Evolutionary conservation across 2,113 vertebrate species (phyloP).

Genomic region (Trinectes maculatus): DNA sequence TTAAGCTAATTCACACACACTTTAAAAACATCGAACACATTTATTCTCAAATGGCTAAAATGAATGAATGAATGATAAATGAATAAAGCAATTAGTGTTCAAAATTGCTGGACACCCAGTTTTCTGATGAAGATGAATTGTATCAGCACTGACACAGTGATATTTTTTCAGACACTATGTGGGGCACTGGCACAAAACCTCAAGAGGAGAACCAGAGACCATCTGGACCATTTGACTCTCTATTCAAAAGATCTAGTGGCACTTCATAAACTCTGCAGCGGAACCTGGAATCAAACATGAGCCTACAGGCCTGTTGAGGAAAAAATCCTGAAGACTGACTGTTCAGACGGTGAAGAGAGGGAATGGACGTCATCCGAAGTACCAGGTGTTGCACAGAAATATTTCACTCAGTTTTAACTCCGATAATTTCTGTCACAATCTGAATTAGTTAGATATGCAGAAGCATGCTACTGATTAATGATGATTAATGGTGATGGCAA

Average conservation of each 20-base stretch:
- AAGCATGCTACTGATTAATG: not conserved
- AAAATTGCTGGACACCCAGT: too few relatives aligned
- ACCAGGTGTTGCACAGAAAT: conserved; percentile 13
- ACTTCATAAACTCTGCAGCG: conserved; percentile 2
- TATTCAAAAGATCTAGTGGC: not conserved
- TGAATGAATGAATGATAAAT: too few relatives aligned
- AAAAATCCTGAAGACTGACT: too few relatives aligned
- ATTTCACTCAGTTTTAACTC: conserved; percentile 10
- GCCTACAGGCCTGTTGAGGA: not conserved
- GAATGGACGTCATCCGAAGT: conserved; percentile 4
- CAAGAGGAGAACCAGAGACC: not conserved
- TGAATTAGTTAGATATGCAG: conserved; percentile 19
- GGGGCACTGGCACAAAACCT: too few relatives aligned
- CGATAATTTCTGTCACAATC: conserved; percentile 1
- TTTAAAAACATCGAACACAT: too few relatives aligned
- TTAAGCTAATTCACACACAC: too few relatives aligned
- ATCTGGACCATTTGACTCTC: not conserved
- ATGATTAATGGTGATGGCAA: not conserved
- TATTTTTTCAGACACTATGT: too few relatives aligned
- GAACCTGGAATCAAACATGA: not conserved
- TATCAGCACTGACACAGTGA: too few relatives aligned
- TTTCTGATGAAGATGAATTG: too few relatives aligned
- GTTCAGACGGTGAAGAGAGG: not conserved
- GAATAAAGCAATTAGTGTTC: too few relatives aligned
- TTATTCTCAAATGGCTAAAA: too few relatives aligned